Evolutionary conservation across 2,797 vertebrate genomes (phyloP).

Genomic region (Enteromius unitaeniatus): DNA sequence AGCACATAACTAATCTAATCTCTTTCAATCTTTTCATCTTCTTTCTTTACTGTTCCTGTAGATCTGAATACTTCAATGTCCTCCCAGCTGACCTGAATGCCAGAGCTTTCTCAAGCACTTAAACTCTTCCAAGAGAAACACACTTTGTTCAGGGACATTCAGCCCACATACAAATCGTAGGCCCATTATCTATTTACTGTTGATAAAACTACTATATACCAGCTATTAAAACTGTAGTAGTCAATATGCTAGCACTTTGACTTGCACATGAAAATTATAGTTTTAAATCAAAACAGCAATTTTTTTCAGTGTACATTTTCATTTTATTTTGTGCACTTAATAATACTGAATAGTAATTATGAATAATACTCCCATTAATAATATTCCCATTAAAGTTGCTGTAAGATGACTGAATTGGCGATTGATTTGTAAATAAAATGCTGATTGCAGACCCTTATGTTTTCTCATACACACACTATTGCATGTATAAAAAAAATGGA

Average conservation of each 20-base stretch:
- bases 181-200: neutral
- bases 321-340: neutral
- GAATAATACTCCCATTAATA: neutral
- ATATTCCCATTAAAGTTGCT: too few relatives aligned
- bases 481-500: too few relatives aligned
- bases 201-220: neutral
- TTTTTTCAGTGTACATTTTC: neutral
- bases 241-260: neutral
- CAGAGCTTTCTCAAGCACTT: slow-evolving; percentile 22
- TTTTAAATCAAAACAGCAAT: neutral
- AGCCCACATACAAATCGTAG: neutral
- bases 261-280: neutral
- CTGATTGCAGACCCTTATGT: too few relatives aligned
- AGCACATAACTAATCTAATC: slow-evolving; percentile 51
- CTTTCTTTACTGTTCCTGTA: slow-evolving; percentile 49
- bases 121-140: slow-evolving; percentile 8
- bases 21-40: slow-evolving; percentile 51
- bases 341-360: neutral
- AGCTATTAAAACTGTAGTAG: neutral
- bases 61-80: slow-evolving; percentile 41
- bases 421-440: too few relatives aligned
- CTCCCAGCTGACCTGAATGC: slow-evolving; percentile 34
- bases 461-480: too few relatives aligned
- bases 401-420: too few relatives aligned
- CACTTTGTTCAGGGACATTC: slow-evolving; percentile 1